Evolutionary conservation across 2,113 vertebrate species (phyloP), one percentile per base, ranked within the genome.

Genomic region (Turdus rufiventris): DNA sequence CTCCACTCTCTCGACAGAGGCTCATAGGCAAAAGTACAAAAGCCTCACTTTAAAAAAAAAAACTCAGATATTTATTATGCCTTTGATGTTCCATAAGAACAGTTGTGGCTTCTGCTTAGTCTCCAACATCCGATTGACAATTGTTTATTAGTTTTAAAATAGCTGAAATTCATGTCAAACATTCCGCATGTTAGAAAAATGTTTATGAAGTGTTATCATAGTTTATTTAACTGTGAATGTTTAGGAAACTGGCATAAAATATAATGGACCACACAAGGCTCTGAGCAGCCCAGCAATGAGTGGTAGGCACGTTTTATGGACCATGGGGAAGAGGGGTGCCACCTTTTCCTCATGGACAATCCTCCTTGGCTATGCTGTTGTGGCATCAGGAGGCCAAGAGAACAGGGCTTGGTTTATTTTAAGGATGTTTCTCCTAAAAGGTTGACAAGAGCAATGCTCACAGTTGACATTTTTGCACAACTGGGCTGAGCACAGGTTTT

Each of bases 81-180:
- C 98, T 99, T 99, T 99, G 98, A 99, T 99, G 98, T 99, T 98
- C 98, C 98, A 96, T 98, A 97, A 98, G 98, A 98, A 98, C 82
- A 68, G 72, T 96, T 63, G 43, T 65, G 67, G 97, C 97, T 97
- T 97, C 98, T 98, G 99, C 98, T 98, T 98, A 98, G 97, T 96
- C 97, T 98, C 98, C 97, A 73, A 91, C 92, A 43, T 96, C 97
- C 92, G 66, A 93, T 67, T 98, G 98, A 99, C 99, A 98, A 98
- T 97, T 99, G 99, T 99, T 99, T 99, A 99, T 99, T 98, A 98
- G 97, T 98, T 98, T 98, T 98, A 98, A 98, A 99, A 98, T 98
- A 98, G 97, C 98, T 98, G 98, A 98, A 97, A 98, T 98, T 98
- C 98, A 98, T 97, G 98, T 98, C 98, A 97, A 97, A 98, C 98